Percentiles rank a stretch among this genome's conserved stretches.
Evolutionary conservation across 2,888 invertebrate species (phyloP).

Genomic region (Selenia dentaria): DNA sequence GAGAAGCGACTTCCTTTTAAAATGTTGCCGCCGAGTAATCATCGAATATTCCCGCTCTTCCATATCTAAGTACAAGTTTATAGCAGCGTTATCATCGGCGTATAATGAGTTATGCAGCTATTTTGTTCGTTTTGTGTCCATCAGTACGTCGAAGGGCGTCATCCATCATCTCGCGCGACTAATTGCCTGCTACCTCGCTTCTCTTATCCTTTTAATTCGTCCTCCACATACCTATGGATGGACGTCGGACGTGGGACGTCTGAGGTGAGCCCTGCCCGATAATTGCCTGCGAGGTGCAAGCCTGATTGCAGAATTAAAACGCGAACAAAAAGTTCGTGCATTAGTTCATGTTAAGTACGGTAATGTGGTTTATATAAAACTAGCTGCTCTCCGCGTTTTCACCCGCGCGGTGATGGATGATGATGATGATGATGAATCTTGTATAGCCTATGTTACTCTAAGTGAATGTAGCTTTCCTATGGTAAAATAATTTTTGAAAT

Average conservation of each 20-base stretch:
- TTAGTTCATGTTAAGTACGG: constrained; percentile 50
- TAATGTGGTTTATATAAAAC: constrained; percentile 41
- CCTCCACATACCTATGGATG: constrained; percentile 63
- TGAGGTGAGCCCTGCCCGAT: constrained; percentile 60
- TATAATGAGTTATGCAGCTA: constrained; percentile 74
- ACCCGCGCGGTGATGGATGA: too few relatives aligned
- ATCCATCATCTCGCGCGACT: constrained; percentile 80
- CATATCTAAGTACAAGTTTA: constrained; percentile 77
- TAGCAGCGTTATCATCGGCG: constrained; percentile 76
- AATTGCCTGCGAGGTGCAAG: constrained; percentile 68
- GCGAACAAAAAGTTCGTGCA: constrained; percentile 54
- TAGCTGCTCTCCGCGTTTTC: too few relatives aligned
- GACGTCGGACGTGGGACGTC: constrained; percentile 22
- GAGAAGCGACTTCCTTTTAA: constrained; percentile 47
- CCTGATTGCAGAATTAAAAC: constrained; percentile 65
- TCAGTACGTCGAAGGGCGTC: constrained; percentile 68
- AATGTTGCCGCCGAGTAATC: constrained; percentile 49
- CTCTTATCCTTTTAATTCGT: constrained; percentile 80
- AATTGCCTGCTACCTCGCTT: constrained; percentile 82
- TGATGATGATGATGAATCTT: too few relatives aligned
- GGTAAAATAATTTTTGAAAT: too few relatives aligned
- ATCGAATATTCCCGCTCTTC: constrained; percentile 51
- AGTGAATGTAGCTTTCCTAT: too few relatives aligned
- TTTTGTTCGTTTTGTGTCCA: constrained; percentile 74
- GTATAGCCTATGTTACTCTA: too few relatives aligned